Base-by-base conservation (phyloP, 2,888 invertebrate genomes). In the Allacma fusca region DNA sequence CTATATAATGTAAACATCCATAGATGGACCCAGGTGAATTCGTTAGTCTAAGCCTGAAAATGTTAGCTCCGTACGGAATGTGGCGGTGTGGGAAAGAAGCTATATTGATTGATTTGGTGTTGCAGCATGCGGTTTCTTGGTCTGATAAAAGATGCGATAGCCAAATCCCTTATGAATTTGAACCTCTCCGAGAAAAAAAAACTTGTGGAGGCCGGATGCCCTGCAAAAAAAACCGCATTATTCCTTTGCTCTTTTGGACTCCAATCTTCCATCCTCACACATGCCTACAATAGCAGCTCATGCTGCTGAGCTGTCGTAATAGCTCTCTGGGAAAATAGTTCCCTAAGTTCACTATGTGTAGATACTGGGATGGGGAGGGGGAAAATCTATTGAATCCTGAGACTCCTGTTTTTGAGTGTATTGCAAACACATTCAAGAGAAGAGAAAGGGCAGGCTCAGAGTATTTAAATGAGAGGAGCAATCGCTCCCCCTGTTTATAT, bases 71-170 rank as follows among this genome's bases (percentile, higher is more conserved):
- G 23, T 24, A 29, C 21, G 34, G 72, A 13, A 16, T 23, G 50
- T 50, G 50, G 26, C 28, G 26, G 62, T 73, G 23, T 73, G 40
- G 40, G 64, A 62, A 62, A 34, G 40, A 73, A 64, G 59, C 34
- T 73, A 73, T 73, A 73, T 73, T 73, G 73, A 73, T 73, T 73
- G 73, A 73, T 73, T 40, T 34, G 64, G 62, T 73, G 73, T 34
- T 62, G 24, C 62, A 73, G 73, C 5, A 62, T 73, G 34, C 62
- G 29, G 40, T 73, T 73, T 57, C 57, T 24, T 21, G 12, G 73
- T 29, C 62, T 73, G 59, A 62, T 73, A 73, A 64, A 26, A 28
- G 34, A 70, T 70, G 44, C 70, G 50, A 50, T 29, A n/a, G 24
- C 24, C 43, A 43, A 70, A 70, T 70, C 69, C 69, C 69, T 70